Base-by-base conservation (phyloP, 2,113 vertebrate genomes). In the Dromaius novaehollandiae region DNA sequence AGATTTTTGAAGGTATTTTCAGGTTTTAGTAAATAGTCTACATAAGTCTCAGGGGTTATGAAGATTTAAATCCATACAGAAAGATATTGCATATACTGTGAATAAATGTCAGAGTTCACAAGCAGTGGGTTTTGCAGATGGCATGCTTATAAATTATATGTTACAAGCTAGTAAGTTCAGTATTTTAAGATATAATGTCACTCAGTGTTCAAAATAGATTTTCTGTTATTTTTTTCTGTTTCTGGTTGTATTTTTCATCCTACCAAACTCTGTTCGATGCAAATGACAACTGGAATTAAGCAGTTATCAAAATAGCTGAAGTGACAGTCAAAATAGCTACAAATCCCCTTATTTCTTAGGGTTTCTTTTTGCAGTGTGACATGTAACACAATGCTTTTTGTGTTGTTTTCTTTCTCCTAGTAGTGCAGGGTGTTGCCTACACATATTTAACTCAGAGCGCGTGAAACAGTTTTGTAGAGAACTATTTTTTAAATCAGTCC, bases 381-480 rank as follows among this genome's bases (percentile, higher is more conserved):
- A 40, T 7, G 5, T 68, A 83, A 19, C 69, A 83, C 78, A 48
- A 34, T 73, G 53, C 16, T 81, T 84, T 86, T 55, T 28, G 46
- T 66, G 13, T 71, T 46, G 34, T 15, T 86, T 25, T 60, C 75
- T 44, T 95, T 50, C 91, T 18, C 13, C 42, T 26, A 74, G 53
- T 64, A 50, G 26, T 81, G 18, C 61, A 69, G 65, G 64, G 69
- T 56, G 17, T 78, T 89, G 68, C 88, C 26, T 60, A 87, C 50
- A 69, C 24, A 19, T 80, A 74, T 50, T 94, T 96, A 96, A 93
- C 89, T 60, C 69, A 88, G 56, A 84, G 40, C 66, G 36, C 46
- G 16, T 53, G 26, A 84, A 90, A 84, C 46, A 8, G 34, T 88
- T 95, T 84, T 83, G 38, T 48, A 42, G 74, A 86, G 84, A 96